phyloP scores from a whole-genome alignment of 2,888 invertebrate genomes.

The Ceratothoa steindachneri region DNA sequence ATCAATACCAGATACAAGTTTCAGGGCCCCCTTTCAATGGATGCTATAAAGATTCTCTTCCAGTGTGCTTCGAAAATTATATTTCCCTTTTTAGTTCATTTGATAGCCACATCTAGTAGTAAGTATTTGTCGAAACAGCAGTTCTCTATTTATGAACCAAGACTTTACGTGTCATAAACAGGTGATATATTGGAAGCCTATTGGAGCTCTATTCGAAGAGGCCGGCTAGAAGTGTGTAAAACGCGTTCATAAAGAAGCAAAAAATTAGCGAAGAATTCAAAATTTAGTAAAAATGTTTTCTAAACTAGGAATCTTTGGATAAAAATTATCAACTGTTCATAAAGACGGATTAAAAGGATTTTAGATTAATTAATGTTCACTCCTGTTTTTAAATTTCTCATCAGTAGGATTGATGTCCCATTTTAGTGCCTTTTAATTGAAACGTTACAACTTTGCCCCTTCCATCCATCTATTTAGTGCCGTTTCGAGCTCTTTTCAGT shows the following conservation, averaged over 20 bases:
- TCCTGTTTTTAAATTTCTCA: not conserved
- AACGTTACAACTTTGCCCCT: not conserved
- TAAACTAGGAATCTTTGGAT: not conserved
- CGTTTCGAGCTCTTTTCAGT: not conserved
- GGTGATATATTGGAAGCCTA: not conserved
- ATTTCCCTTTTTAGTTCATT: not conserved
- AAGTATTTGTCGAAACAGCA: not conserved
- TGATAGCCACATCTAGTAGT: conserved; percentile 6
- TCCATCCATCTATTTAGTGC: not conserved
- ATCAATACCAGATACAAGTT: not conserved
- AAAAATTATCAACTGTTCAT: not conserved
- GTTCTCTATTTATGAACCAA: not conserved
- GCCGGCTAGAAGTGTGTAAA: not conserved
- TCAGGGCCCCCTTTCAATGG: not conserved
- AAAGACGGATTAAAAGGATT: not conserved
- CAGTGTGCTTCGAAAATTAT: not conserved
- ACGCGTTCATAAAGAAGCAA: not conserved
- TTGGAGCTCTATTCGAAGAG: not conserved
- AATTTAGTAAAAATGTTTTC: not conserved
- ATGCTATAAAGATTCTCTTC: not conserved
- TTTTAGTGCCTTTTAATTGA: not conserved
- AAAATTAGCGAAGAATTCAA: not conserved
- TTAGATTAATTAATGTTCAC: not conserved
- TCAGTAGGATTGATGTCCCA: not conserved
- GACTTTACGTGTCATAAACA: not conserved